These are phyloP conservation scores for Echinarachnius parma DNA, from an alignment of 53 echinoderm and acorn worm species.

Conservation along the genomic window DNA sequence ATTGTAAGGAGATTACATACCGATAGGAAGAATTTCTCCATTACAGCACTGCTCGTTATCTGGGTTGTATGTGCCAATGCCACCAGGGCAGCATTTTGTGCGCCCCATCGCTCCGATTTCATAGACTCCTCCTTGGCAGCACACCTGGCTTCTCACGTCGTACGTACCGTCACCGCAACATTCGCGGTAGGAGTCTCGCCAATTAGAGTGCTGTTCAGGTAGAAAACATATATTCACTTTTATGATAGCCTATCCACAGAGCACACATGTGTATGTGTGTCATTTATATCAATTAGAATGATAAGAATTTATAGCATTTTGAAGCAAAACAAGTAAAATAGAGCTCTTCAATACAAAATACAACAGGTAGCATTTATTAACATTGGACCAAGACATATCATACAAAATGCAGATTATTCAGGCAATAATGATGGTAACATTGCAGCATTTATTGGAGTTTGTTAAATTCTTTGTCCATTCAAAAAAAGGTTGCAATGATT, in stretches of 20 bases:
- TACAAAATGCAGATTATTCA: too few species aligned
- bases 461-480: too few species aligned
- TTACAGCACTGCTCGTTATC: slow-evolving; percentile 22
- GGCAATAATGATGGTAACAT: too few species aligned
- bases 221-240: neutral
- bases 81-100: slow-evolving; percentile 13
- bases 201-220: neutral
- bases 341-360: too few species aligned
- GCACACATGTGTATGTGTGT: too few species aligned
- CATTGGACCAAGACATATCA: too few species aligned
- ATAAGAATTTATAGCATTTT: too few species aligned
- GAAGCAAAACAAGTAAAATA: too few species aligned
- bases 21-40: neutral
- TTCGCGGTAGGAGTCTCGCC: neutral
- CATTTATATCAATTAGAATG: neutral
- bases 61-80: slow-evolving; percentile 15
- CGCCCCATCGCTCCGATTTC: neutral
- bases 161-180: slow-evolving; percentile 26
- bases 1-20: neutral
- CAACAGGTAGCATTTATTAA: too few species aligned
- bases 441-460: too few species aligned
- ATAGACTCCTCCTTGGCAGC: neutral
- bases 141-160: slow-evolving; percentile 21
- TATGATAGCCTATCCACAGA: too few species aligned
- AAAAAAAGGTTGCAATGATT: too few species aligned